Base-by-base conservation (phyloP, 2,113 vertebrate genomes). In the Hucho hucho region DNA sequence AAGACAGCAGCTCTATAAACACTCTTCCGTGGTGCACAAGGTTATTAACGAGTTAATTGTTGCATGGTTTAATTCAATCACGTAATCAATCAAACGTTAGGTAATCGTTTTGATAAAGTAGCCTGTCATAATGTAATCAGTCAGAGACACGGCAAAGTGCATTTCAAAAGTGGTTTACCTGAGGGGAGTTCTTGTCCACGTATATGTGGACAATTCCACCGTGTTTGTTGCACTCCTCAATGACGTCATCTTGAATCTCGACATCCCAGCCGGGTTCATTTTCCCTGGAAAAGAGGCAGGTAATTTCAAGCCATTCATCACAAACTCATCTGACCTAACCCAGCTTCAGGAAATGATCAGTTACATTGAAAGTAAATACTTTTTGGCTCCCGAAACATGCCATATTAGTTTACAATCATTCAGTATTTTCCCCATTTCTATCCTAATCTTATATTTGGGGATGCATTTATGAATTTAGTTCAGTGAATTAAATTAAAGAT, bases 221-320 rank as follows among this genome's bases (percentile, higher is more conserved):
- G 0, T 99, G 98, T 90, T 99, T 99, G 93, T 96, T 99, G 92
- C 98, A 99, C 88, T 99, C 98, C 77, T 99, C 97, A 82, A 98
- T 98, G 9, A 99, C 97, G 89, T 99, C 98, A 84, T 99, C 98
- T 75, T 97, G 96, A 84, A 99, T 99, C 89, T 99, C 98, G 37
- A 89, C 90, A 75, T 98, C 97, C 98, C 97, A 99, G 85, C 93
- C 95, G 72, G 95, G 95, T 84, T 97, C 97, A 69, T 98, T 97
- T 93, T 99, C 98, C 82, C 97, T 99, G 78, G 22, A 70, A 72
- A 56, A 69, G 3, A 76, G 47, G 64, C 4, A 74, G 18, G 65
- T n/a, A 20, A 67, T 37, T 32, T 28, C 16, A 43, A 37, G 16
- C 25, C 13, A 43, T 13, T 20, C 16, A 61, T 22, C 18, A n/a